phyloP scores from a whole-genome alignment of 2,113 vertebrate species.

The Tragelaphus imberbis region DNA sequence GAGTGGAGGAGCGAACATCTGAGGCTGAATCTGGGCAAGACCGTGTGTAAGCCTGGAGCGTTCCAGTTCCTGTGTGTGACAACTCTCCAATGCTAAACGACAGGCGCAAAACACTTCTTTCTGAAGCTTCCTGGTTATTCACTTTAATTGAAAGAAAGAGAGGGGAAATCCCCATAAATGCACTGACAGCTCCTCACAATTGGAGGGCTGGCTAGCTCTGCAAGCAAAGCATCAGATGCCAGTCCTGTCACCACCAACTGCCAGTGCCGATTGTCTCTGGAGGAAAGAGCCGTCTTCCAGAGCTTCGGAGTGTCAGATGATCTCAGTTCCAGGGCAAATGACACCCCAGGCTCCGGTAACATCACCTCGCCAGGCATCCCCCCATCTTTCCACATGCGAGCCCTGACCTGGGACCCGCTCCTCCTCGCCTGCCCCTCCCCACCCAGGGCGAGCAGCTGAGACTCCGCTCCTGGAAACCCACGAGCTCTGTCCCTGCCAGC shows the following conservation, averaged over 20 bases:
- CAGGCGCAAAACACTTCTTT: neutral
- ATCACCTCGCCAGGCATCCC: fast-evolving
- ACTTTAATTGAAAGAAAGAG: neutral
- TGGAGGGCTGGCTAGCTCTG: neutral
- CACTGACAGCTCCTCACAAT: fast-evolving
- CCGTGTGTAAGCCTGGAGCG: fast-evolving
- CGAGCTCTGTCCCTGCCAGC: fast-evolving
- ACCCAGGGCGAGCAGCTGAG: neutral
- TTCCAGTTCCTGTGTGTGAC: fast-evolving
- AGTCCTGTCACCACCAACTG: fast-evolving
- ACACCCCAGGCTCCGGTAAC: neutral
- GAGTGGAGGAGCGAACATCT: fast-evolving
- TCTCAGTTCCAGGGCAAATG: neutral
- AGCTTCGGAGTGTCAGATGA: fast-evolving
- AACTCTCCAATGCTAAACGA: fast-evolving
- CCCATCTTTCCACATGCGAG: fast-evolving
- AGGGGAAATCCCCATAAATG: neutral
- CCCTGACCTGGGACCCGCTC: neutral
- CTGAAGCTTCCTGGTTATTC: neutral
- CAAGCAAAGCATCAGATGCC: fast-evolving
- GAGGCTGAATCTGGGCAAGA: no score
- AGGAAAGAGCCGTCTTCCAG: neutral
- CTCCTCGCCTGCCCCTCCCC: neutral
- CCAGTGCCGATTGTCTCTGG: neutral
- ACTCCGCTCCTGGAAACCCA: neutral